phyloP scores from a whole-genome alignment of 1,140 invertebrate species.

The Mesaphorura yosii region DNA sequence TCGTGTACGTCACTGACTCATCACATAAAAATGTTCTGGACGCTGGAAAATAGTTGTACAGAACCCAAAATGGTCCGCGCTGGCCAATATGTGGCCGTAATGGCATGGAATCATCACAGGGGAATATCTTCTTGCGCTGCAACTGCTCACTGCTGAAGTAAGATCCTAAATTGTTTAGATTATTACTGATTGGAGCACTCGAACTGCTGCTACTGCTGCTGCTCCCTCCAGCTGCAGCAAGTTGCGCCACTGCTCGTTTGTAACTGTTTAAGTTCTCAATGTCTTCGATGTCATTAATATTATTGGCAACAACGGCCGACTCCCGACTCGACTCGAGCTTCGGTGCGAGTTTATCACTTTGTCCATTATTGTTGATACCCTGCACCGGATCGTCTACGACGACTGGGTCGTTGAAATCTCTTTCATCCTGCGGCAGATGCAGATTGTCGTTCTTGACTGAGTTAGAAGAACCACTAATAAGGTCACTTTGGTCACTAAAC shows the following conservation, averaged over 20 bases:
- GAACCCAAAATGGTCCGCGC: slow-evolving; percentile 75
- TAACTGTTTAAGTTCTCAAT: no score
- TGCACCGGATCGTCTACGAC: not conserved
- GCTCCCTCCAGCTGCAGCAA: not conserved
- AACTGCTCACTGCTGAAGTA: not conserved
- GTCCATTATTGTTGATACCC: not conserved
- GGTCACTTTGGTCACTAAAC: no score
- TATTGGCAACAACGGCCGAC: not conserved
- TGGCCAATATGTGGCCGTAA: slow-evolving; percentile 41
- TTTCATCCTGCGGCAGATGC: not conserved
- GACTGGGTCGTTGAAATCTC: not conserved
- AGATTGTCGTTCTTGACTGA: not conserved
- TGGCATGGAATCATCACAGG: slow-evolving; percentile 28
- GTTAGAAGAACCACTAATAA: not conserved
- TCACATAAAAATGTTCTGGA: slow-evolving; percentile 47
- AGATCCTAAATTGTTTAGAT: not conserved
- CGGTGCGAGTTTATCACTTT: not conserved
- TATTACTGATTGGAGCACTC: not conserved
- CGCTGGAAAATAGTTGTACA: slow-evolving; percentile 69
- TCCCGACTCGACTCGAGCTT: not conserved
- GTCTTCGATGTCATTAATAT: not conserved
- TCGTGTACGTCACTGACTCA: slow-evolving; percentile 80
- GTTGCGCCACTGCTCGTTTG: not conserved
- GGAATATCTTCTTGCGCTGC: slow-evolving; percentile 17
- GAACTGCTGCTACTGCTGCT: not conserved